Conservation (phyloP, 2,113 vertebrate genomes). For the Chamaea fasciata region DNA sequence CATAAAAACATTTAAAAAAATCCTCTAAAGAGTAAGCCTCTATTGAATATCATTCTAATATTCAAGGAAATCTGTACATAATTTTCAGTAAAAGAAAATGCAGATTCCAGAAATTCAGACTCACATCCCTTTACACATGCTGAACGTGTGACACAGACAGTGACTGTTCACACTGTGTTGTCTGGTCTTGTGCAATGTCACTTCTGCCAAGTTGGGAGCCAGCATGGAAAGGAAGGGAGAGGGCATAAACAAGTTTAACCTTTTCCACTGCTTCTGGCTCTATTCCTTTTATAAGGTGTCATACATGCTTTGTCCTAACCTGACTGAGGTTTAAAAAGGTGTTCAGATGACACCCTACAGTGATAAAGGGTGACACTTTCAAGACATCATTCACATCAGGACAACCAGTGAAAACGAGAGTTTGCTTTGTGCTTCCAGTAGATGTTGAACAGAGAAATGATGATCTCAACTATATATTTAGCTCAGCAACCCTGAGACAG, state of each 20-base stretch:
- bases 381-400: not conserved
- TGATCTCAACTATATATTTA: slow-evolving; percentile 53
- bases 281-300: not conserved
- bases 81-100: not conserved
- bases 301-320: not conserved
- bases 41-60: not conserved
- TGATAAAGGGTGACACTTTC: not conserved
- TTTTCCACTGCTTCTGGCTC: not conserved
- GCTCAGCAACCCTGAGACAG: slow-evolving; percentile 43
- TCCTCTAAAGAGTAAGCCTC: not conserved
- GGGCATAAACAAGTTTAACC: not conserved
- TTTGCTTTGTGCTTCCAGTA: not conserved
- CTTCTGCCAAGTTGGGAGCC: not conserved
- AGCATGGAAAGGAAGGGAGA: not conserved
- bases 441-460: not conserved
- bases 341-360: not conserved
- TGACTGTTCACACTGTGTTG: not conserved
- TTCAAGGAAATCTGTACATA: not conserved
- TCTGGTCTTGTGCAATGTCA: not conserved
- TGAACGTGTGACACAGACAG: fast-evolving
- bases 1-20: not conserved
- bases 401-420: not conserved
- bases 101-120: not conserved
- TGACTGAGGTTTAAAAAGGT: not conserved
- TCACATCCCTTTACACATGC: not conserved